phyloP scores from a whole-genome alignment of 2,888 invertebrate genomes.

The Phlogophora meticulosa region DNA sequence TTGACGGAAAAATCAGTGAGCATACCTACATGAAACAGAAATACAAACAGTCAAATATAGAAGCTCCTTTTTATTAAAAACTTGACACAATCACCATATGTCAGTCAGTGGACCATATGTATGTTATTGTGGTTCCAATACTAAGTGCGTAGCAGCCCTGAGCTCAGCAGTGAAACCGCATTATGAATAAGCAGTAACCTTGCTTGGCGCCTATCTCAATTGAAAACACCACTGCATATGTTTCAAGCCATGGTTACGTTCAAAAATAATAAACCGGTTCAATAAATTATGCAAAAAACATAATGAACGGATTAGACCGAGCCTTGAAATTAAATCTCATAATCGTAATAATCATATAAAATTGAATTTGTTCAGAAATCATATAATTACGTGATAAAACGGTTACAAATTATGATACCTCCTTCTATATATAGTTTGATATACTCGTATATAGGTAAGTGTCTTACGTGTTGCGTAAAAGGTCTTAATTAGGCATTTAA shows the following conservation, averaged over 20 bases:
- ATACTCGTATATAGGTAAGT: conserved; percentile 24
- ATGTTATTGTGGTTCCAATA: no score
- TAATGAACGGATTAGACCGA: conserved; percentile 66
- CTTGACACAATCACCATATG: no score
- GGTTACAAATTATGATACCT: conserved; percentile 51
- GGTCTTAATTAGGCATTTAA: conserved; percentile 20
- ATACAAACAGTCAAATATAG: no score
- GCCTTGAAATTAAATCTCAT: conserved; percentile 71
- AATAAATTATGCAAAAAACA: conserved; percentile 71
- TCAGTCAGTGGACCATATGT: no score
- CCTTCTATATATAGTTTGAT: conserved; percentile 30
- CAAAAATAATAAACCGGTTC: conserved; percentile 63
- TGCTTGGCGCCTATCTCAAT: conserved; percentile 62
- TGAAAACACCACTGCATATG: conserved; percentile 59
- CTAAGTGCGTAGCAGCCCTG: conserved; percentile 45
- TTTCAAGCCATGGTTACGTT: conserved; percentile 51
- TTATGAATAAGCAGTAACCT: conserved; percentile 54
- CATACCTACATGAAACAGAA: no score
- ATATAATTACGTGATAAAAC: conserved; percentile 57
- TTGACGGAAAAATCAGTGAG: no score
- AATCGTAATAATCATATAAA: conserved; percentile 66
- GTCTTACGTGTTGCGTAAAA: conserved; percentile 27
- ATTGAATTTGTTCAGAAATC: conserved; percentile 66
- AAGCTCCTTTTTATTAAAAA: no score
- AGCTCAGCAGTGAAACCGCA: conserved; percentile 11